Evolutionary conservation across 1,140 invertebrate genomes (phyloP).

Genomic region (Rhizoglyphus robini): DNA sequence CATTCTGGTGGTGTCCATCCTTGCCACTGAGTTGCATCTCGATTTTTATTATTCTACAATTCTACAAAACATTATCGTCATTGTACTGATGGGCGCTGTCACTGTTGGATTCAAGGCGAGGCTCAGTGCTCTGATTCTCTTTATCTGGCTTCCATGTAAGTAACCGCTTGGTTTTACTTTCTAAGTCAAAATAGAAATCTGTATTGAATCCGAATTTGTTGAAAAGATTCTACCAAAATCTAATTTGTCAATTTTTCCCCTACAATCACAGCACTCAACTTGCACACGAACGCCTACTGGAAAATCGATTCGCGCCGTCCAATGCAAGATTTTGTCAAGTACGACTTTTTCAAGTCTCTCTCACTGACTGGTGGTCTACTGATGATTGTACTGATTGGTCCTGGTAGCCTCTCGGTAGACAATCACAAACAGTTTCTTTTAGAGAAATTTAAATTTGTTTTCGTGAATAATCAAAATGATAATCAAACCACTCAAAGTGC

Average conservation of each 20-base stretch:
- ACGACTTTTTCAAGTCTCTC: constrained; percentile 98
- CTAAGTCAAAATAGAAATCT: too few relatives aligned
- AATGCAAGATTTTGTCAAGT: constrained; percentile 96
- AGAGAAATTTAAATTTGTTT: too few relatives aligned
- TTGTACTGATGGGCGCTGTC: constrained; percentile 85
- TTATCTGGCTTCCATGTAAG: constrained; percentile 81
- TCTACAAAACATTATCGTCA: constrained; percentile 77
- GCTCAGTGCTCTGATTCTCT: constrained; percentile 83
- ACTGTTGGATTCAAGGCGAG: constrained; percentile 98
- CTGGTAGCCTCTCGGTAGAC: constrained; percentile 97
- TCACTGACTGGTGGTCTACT: constrained; percentile 97
- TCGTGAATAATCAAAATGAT: too few relatives aligned
- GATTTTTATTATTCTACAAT: constrained; percentile 79
- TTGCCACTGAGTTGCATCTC: constrained; percentile 84
- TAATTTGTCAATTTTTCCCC: too few relatives aligned
- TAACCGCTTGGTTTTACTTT: too few relatives aligned
- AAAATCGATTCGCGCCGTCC: constrained; percentile 81
- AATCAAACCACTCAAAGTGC: too few relatives aligned
- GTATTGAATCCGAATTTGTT: too few relatives aligned
- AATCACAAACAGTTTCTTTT: too few relatives aligned
- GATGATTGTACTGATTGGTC: constrained; percentile 94
- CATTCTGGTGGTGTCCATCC: constrained; percentile 95
- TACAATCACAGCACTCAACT: constrained; percentile 52
- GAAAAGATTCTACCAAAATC: too few relatives aligned
- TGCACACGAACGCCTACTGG: constrained; percentile 99